phyloP scores from a whole-genome alignment of 2,113 vertebrate genomes.

The Tyrannus savana region DNA sequence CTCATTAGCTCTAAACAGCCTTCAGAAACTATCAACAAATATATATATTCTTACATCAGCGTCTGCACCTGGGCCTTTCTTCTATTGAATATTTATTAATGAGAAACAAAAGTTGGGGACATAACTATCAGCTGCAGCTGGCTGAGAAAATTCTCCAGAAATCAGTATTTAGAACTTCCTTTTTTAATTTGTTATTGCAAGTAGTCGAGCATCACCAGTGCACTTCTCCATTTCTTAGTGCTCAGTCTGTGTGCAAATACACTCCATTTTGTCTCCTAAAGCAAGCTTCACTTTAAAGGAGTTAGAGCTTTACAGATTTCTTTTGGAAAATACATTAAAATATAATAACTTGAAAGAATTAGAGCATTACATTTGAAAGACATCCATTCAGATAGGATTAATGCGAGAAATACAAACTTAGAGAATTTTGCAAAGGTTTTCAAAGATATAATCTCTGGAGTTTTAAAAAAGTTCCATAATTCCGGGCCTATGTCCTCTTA shows the following conservation, averaged over 20 bases:
- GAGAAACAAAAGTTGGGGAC: not conserved
- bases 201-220: not conserved
- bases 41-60: not conserved
- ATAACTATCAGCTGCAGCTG: not conserved
- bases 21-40: not conserved
- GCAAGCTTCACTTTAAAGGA: not conserved
- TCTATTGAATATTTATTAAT: not conserved
- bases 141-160: not conserved
- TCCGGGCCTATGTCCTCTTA: constrained; percentile 51
- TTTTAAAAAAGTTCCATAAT: constrained; percentile 63
- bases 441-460: constrained; percentile 62
- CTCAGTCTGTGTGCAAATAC: not conserved
- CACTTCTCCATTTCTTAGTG: not conserved
- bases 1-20: not conserved
- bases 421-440: constrained; percentile 63
- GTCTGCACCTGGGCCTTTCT: not conserved
- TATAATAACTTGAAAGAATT: constrained; percentile 42
- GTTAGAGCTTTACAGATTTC: not conserved
- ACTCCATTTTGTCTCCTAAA: not conserved
- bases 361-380: constrained; percentile 36
- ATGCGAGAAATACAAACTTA: constrained; percentile 43
- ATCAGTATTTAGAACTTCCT: not conserved
- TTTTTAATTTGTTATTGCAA: not conserved
- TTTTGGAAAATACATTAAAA: constrained; percentile 25
- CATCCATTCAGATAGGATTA: constrained; percentile 50